Base-by-base conservation (phyloP, 2,797 vertebrate genomes). In the Pitangus sulphuratus region DNA sequence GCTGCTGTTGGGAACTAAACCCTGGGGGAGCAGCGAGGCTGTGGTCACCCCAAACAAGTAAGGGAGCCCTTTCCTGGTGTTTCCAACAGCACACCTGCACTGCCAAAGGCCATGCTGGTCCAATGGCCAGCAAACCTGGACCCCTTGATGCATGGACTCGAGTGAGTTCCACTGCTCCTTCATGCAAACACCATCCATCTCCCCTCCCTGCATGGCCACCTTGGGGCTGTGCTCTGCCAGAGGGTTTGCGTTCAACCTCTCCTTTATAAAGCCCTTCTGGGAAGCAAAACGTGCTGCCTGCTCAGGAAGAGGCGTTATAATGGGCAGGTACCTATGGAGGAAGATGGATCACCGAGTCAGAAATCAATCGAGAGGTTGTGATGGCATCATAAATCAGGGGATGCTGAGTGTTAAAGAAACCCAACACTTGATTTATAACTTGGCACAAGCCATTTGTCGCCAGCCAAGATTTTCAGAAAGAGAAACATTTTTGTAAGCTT, bases 321-420 rank as follows among this genome's bases (percentile, higher is more conserved):
- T 91, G 88, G 96, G 93, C 93, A 89, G 84, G 60, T 90, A 85
- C 95, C 97, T 93, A 6, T 45, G 89, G 96, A 79, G 86, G 77
- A 97, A 98, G 97, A 98, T 97, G 96, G 94, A 97, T 98, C 92
- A 87, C 95, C 21, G 15, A 96, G 93, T 89, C 96, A 92, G 96
- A 89, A 97, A 97, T 98, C 96, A 97, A 97, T 95, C 91, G 90
- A 83, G 95, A 91, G 89, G 93, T 95, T 91, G 84, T 64, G 91
- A 97, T 95, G 93, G 95, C 40, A 89, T 93, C 96, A 95, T 98
- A 97, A 97, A 97, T 97, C 97, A 98, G 85, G 45, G 77, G 84
- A 93, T 95, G 90, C 91, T 93, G 90, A 95, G 89, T 78, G 37
- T 97, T 97, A 96, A 91, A 95, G 96, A 95, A 95, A 92, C 90